Evolutionary conservation across 2,888 invertebrate genomes (phyloP), one percentile per base, ranked within the genome.

Genomic region (Xestia rhomboidea): DNA sequence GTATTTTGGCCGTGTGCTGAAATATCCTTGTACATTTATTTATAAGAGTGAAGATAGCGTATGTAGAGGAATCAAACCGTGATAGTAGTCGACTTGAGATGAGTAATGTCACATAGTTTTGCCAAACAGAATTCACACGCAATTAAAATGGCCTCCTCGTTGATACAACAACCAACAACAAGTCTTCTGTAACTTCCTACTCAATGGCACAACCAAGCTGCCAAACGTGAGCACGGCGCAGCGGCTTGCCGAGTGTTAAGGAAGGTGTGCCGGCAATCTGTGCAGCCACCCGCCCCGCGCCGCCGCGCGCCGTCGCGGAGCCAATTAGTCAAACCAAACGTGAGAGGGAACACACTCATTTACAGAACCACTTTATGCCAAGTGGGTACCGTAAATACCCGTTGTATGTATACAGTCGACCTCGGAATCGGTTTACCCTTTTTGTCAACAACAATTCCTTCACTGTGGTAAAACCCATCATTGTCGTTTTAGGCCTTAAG

Each of bases 301-400:
- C n/a, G n/a, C n/a, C n/a, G n/a, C n/a, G n/a, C n/a, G 2, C 41
- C 64, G 68, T 82, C 84, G 79, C 78, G 73, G 72, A 87, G 88
- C 87, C 88, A 87, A 87, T 87, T 88, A 87, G 84, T 80, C 81
- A 76, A 88, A 78, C 77, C 88, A 82, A 57, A 54, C 68, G 54
- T 15, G 41, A 46, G 84, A 64, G 62, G 6, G 60, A 72, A 51
- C 68, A 27, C 27, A 18, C 54, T 73, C 44, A 69, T 57, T 57
- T 68, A 49, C 63, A 67, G 46, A 46, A 49, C 49, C 41, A 24
- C 34, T 64, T 34, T 21, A n/a, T 44, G n/a, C 38, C 38, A 63
- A n/a, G 38, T n/a, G 38, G 34, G 57, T 51, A 44, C 34, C 46
- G 21, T n/a, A n/a, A 41, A n/a, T 30, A 21, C 38, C 10, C 1